These are phyloP conservation scores for Scalopus aquaticus DNA, from an alignment of 2,113 vertebrate genomes.

Conservation along the genomic window DNA sequence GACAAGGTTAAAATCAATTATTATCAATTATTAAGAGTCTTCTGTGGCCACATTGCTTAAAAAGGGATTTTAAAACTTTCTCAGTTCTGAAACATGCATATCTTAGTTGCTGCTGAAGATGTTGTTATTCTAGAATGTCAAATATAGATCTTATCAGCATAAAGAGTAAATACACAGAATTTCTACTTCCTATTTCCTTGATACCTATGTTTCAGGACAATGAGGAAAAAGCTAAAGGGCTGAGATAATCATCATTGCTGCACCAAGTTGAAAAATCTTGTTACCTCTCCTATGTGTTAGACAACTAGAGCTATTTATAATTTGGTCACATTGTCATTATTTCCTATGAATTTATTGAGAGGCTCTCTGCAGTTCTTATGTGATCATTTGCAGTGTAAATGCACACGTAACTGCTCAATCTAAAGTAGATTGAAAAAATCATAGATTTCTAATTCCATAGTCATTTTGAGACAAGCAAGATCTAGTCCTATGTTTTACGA, in stretches of 20 bases:
- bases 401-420: background rate
- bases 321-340: slow-evolving; percentile 79
- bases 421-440: slow-evolving; percentile 15
- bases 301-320: slow-evolving; percentile 77
- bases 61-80: slow-evolving; percentile 84
- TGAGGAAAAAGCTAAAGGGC: slow-evolving; percentile 40
- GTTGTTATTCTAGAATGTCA: slow-evolving; percentile 81
- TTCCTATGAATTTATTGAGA: slow-evolving; percentile 72
- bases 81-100: slow-evolving; percentile 81
- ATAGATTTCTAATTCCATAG: slow-evolving; percentile 25
- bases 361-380: slow-evolving; percentile 59
- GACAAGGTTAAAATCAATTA: slow-evolving; percentile 95
- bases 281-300: slow-evolving; percentile 68
- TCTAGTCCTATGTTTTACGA: background rate
- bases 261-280: slow-evolving; percentile 64
- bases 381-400: background rate
- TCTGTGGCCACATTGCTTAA: slow-evolving; percentile 88
- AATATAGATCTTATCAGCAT: slow-evolving; percentile 80
- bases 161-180: slow-evolving; percentile 70
- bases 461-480: background rate
- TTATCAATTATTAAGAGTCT: slow-evolving; percentile 96
- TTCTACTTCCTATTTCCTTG: slow-evolving; percentile 63
- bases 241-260: slow-evolving; percentile 46
- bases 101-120: slow-evolving; percentile 74
- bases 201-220: slow-evolving; percentile 64